Conservation (phyloP, 2,113 vertebrate species). For the Notarius lentiginosus region DNA sequence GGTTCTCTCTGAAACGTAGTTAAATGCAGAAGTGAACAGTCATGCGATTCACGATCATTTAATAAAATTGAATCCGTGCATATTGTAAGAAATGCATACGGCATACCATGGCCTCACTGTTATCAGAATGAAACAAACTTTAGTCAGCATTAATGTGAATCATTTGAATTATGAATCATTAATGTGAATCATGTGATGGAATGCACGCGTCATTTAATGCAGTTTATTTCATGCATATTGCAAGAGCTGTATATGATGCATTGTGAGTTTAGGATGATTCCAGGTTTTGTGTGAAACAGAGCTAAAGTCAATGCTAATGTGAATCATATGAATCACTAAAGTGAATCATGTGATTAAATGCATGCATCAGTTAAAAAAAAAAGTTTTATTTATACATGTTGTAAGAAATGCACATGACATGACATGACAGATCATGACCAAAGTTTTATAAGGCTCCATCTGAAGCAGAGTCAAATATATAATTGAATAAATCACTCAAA, state of each 20-base stretch:
- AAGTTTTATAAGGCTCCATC: no score
- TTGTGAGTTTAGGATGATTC: neutral
- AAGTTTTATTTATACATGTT: neutral
- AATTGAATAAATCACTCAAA: no score
- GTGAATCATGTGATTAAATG: neutral
- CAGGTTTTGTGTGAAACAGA: neutral
- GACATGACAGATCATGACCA: no score
- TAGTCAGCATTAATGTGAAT: neutral
- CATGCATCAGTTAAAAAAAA: neutral
- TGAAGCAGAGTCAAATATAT: no score
- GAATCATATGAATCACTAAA: neutral
- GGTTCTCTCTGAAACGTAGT: neutral
- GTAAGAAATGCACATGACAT: neutral
- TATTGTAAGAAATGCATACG: neutral
- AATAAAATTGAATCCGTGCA: neutral
- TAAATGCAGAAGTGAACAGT: neutral
- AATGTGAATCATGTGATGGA: neutral
- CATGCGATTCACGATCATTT: neutral
- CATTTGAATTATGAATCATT: neutral
- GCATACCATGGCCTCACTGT: neutral
- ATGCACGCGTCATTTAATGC: neutral
- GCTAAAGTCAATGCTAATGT: neutral
- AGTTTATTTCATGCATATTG: neutral
- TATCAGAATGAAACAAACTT: neutral
- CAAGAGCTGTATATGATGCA: neutral